A percentile compares a stretch with the other conserved stretches of the same genome.
Conservation (phyloP, 2,888 invertebrate species). For the Glaucopsyche alexis region DNA sequence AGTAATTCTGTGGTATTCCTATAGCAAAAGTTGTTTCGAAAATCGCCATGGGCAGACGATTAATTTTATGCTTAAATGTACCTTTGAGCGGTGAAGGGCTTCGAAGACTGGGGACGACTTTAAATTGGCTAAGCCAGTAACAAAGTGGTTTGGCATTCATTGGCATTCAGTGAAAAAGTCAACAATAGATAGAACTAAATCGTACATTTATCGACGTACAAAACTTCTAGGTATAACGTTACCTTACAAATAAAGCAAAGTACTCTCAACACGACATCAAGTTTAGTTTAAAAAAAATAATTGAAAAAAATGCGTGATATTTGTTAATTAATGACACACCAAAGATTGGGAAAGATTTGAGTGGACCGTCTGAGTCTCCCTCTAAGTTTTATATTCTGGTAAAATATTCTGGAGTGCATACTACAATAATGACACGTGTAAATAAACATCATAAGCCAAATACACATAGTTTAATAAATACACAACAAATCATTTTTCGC, state of each 20-base stretch:
- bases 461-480: constrained; percentile 19
- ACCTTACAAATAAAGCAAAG: too few species aligned
- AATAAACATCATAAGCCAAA: background rate
- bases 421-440: background rate
- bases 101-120: background rate
- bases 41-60: background rate
- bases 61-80: background rate
- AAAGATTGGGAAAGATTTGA: too few species aligned
- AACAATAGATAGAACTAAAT: background rate
- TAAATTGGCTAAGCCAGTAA: background rate
- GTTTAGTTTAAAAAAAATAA: too few species aligned
- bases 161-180: background rate
- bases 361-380: too few species aligned
- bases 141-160: constrained; percentile 7
- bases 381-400: too few species aligned
- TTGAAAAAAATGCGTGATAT: too few species aligned
- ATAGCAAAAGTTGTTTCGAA: background rate
- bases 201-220: background rate
- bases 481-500: constrained; percentile 44
- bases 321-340: too few species aligned
- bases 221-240: too few species aligned
- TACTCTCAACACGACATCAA: too few species aligned
- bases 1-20: too few species aligned
- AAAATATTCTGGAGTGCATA: too few species aligned
- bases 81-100: constrained; percentile 14